Conservation (phyloP, 2,888 invertebrate species). For the Tanypteryx hageni region DNA sequence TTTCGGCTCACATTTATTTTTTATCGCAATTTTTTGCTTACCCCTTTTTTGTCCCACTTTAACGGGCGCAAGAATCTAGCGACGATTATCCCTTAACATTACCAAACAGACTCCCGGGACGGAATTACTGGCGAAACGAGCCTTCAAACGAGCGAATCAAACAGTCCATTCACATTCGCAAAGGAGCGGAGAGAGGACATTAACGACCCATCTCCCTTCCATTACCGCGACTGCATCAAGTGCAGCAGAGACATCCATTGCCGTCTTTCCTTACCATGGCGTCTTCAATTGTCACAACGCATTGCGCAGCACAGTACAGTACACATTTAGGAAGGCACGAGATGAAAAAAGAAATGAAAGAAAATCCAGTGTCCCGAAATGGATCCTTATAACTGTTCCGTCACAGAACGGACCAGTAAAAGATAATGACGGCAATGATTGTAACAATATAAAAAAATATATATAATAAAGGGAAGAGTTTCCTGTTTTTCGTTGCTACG, state of each 20-base stretch:
- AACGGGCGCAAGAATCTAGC: neutral
- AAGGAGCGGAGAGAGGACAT: neutral
- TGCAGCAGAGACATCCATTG: neutral
- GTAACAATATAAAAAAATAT: constrained; percentile 39
- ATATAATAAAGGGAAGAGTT: neutral
- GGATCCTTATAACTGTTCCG: neutral
- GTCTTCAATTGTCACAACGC: too few species aligned
- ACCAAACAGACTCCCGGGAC: neutral
- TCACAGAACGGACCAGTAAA: constrained; percentile 45
- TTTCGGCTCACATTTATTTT: neutral
- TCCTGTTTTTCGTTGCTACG: constrained; percentile 13
- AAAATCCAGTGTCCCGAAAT: neutral
- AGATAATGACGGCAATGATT: constrained; percentile 61
- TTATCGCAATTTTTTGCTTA: neutral
- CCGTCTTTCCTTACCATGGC: too few species aligned
- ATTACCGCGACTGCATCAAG: neutral
- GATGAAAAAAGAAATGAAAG: neutral
- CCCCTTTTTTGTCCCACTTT: neutral
- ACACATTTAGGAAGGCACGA: neutral
- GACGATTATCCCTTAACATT: neutral
- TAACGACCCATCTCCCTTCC: neutral
- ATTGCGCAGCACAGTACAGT: neutral
- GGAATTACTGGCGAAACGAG: neutral
- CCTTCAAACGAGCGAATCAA: neutral
- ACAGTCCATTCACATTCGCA: constrained; percentile 1